phyloP scores from a whole-genome alignment of 1,140 invertebrate genomes.

The Ceratosolen fusciceps region DNA sequence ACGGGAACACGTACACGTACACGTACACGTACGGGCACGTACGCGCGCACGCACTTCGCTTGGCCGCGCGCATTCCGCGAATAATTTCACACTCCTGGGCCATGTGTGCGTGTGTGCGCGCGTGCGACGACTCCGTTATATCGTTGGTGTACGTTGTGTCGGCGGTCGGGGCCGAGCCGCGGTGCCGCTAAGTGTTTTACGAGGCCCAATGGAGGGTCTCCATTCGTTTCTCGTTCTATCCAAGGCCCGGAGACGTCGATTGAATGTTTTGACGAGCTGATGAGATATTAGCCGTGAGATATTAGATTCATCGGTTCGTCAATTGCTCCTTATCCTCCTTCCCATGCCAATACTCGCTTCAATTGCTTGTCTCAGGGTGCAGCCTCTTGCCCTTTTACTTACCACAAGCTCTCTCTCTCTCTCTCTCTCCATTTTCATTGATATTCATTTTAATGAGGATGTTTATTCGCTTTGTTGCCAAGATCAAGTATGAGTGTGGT shows the following conservation, averaged over 20 bases:
- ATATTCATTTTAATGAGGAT: not conserved
- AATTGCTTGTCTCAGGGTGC: not conserved
- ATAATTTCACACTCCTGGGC: slow-evolving; percentile 14
- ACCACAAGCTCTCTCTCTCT: too few relatives aligned
- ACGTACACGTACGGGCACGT: not conserved
- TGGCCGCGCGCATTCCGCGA: slow-evolving; percentile 27
- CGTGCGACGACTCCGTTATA: not conserved
- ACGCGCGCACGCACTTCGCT: not conserved
- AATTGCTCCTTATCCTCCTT: not conserved
- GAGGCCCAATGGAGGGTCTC: not conserved
- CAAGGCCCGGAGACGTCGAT: not conserved
- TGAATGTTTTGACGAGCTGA: slow-evolving; percentile 8
- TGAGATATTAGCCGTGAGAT: not conserved
- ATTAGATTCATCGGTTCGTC: not conserved
- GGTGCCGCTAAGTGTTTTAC: slow-evolving; percentile 24
- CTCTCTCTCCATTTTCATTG: not conserved
- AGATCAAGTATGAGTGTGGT: slow-evolving; percentile 30
- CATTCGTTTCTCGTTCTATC: slow-evolving; percentile 27
- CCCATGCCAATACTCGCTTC: not conserved
- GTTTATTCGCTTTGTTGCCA: slow-evolving; percentile 18
- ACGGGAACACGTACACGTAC: too few relatives aligned
- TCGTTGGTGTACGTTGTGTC: not conserved
- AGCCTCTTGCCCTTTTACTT: too few relatives aligned
- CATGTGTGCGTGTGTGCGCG: not conserved
- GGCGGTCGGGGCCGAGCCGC: not conserved